Conservation (phyloP, 2,888 invertebrate genomes). For the Dendrolimus houi region DNA sequence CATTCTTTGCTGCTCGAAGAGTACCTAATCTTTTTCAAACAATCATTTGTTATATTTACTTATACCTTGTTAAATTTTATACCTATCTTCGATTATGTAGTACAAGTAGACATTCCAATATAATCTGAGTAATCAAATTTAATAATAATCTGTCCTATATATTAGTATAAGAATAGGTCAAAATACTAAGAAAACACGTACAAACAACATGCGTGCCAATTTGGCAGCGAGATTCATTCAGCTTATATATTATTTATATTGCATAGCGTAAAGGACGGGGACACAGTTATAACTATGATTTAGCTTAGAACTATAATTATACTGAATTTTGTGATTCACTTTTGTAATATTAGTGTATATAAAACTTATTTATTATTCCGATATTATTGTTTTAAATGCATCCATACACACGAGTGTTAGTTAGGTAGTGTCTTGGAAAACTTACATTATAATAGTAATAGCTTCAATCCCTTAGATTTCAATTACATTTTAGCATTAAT, state of each 20-base stretch:
- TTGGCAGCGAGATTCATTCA: conserved; percentile 25
- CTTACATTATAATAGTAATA: too few relatives aligned
- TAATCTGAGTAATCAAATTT: too few relatives aligned
- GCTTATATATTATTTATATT: conserved; percentile 20
- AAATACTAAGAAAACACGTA: conserved; percentile 27
- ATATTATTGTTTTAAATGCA: too few relatives aligned
- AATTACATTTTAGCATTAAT: too few relatives aligned
- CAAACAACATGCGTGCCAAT: conserved; percentile 27
- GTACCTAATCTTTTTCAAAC: too few relatives aligned
- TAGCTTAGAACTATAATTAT: not conserved
- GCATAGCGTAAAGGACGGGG: conserved; percentile 17
- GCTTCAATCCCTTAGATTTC: too few relatives aligned
- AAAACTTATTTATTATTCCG: too few relatives aligned
- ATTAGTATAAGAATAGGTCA: conserved; percentile 29
- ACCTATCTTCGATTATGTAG: too few relatives aligned
- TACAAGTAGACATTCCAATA: too few relatives aligned
- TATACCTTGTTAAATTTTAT: too few relatives aligned
- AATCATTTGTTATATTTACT: too few relatives aligned
- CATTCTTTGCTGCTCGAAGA: too few relatives aligned
- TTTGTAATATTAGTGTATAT: not conserved
- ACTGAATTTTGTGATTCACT: not conserved
- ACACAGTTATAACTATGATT: not conserved
- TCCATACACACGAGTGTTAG: not conserved
- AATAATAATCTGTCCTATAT: conserved; percentile 14
- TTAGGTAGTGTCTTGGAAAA: not conserved